Evolutionary conservation across 2,113 vertebrate genomes (phyloP).

Genomic region (Todiramphus chloris): DNA sequence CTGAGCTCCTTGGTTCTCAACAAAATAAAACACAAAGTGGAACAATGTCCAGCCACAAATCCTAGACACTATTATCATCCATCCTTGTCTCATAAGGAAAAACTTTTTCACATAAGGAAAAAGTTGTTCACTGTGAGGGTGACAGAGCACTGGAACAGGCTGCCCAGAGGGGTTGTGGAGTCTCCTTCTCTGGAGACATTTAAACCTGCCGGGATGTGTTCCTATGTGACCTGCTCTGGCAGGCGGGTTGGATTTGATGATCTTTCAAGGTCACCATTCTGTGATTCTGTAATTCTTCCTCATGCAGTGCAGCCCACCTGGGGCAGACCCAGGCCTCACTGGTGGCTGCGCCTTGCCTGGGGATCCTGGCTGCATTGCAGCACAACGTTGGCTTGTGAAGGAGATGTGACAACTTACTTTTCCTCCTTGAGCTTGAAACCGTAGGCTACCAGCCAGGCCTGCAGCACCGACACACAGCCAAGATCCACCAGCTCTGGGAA

Average conservation of each 20-base stretch:
- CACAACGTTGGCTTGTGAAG: rapidly evolving
- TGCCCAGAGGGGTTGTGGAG: too few species aligned
- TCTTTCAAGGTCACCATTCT: too few species aligned
- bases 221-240: too few species aligned
- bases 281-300: too few species aligned
- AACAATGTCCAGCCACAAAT: neutral
- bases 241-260: too few species aligned
- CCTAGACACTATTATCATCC: too few species aligned
- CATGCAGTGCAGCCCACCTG: rapidly evolving
- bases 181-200: too few species aligned
- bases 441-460: neutral
- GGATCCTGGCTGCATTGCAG: rapidly evolving
- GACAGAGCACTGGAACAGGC: too few species aligned
- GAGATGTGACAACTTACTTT: neutral
- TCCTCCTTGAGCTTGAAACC: neutral
- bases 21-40: neutral
- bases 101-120: too few species aligned
- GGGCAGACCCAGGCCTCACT: neutral
- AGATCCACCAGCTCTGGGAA: neutral
- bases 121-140: too few species aligned
- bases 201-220: too few species aligned
- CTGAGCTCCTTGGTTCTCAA: neutral
- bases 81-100: neutral
- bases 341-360: rapidly evolving
- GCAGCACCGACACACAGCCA: neutral